Conservation (phyloP, 2,797 vertebrate species). For the Botia kubotai region DNA sequence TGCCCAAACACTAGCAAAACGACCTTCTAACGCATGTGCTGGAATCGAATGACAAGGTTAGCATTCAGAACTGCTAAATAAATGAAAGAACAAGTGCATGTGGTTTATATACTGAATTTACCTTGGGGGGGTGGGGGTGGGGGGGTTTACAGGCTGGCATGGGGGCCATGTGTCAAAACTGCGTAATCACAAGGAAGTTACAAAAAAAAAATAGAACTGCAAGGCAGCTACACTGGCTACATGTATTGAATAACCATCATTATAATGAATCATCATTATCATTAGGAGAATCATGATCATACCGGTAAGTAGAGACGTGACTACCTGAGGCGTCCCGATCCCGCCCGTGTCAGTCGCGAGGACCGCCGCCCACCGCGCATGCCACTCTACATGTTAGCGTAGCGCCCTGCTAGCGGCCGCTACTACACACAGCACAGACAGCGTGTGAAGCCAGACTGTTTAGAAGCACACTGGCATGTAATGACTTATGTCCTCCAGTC, state of each 20-base stretch:
- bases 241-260: slow-evolving; percentile 71
- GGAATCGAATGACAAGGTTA: slow-evolving; percentile 83
- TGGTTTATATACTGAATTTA: slow-evolving; percentile 62
- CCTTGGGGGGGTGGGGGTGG: slow-evolving; percentile 55
- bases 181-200: slow-evolving; percentile 64
- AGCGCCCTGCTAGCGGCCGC: slow-evolving; percentile 67
- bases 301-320: slow-evolving; percentile 82
- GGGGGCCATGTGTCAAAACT: slow-evolving; percentile 65
- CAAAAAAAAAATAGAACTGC: slow-evolving; percentile 51
- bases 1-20: not conserved
- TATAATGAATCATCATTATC: slow-evolving; percentile 61
- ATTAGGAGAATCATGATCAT: slow-evolving; percentile 71
- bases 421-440: slow-evolving; percentile 68
- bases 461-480: slow-evolving; percentile 65
- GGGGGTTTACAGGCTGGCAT: slow-evolving; percentile 67
- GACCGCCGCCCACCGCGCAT: slow-evolving; percentile 69
- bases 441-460: slow-evolving; percentile 66
- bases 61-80: slow-evolving; percentile 77
- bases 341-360: slow-evolving; percentile 64
- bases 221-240: slow-evolving; percentile 70
- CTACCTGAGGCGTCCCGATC: slow-evolving; percentile 81
- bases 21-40: not conserved
- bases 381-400: slow-evolving; percentile 70
- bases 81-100: slow-evolving; percentile 52
- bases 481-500: slow-evolving; percentile 62